phyloP scores from a whole-genome alignment of 2,113 vertebrate species.

The Esox niger region DNA sequence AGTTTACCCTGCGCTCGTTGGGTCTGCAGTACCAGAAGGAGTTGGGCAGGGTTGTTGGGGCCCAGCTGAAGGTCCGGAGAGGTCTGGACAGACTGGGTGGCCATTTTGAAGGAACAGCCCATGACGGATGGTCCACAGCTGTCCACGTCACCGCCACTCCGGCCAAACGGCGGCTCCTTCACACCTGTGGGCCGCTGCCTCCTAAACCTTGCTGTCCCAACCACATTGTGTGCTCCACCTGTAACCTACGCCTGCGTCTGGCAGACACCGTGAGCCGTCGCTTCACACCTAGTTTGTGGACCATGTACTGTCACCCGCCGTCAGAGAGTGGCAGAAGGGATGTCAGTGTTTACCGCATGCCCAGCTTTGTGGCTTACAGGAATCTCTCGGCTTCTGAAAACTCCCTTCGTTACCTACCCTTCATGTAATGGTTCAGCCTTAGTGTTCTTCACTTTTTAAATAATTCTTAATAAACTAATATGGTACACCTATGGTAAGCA shows the following conservation, averaged over 20 bases:
- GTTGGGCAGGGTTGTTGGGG: constrained; percentile 11
- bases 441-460: too few relatives aligned
- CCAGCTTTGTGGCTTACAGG: constrained; percentile 20
- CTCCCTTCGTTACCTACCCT: constrained; percentile 38
- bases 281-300: constrained; percentile 40
- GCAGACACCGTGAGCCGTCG: constrained; percentile 16
- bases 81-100: constrained; percentile 17
- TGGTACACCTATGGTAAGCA: too few relatives aligned
- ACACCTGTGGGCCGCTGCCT: too few relatives aligned
- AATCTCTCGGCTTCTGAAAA: constrained; percentile 30
- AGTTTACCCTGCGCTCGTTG: constrained; percentile 21
- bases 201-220: constrained; percentile 33
- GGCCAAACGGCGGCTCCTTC: background rate
- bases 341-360: constrained; percentile 25
- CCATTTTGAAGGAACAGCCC: background rate
- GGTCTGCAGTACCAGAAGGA: constrained; percentile 28
- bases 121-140: background rate
- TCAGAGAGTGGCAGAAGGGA: background rate
- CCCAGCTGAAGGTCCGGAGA: constrained; percentile 25
- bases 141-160: background rate
- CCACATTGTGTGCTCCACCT: constrained; percentile 43
- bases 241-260: constrained; percentile 38
- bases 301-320: constrained; percentile 28
- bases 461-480: too few relatives aligned
- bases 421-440: constrained; percentile 9